These are phyloP conservation scores for Netelia inedita DNA, from an alignment of 2,888 invertebrate genomes.

Conservation along the genomic window DNA sequence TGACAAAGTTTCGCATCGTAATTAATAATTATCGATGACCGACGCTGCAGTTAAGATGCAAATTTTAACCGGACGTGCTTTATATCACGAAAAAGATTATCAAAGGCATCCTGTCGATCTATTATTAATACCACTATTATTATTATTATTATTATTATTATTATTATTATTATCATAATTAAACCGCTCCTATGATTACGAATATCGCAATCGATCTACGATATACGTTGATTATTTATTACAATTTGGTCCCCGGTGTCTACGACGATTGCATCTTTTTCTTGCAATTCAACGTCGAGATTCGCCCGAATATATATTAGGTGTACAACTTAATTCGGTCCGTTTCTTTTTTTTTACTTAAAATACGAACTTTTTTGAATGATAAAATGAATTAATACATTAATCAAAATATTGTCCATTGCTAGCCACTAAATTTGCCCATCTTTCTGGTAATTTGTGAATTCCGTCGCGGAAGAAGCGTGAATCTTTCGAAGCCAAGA, in stretches of 20 bases:
- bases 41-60: neutral
- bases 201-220: slow-evolving; percentile 55
- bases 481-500: too few species aligned
- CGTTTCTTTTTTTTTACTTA: too few species aligned
- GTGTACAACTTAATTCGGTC: too few species aligned
- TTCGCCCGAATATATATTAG: slow-evolving; percentile 11
- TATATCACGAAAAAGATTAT: slow-evolving; percentile 50
- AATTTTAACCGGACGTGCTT: slow-evolving; percentile 18
- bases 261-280: slow-evolving; percentile 2
- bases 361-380: too few species aligned
- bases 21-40: slow-evolving; percentile 18
- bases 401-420: too few species aligned
- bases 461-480: too few species aligned
- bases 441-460: too few species aligned
- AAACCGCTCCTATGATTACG: slow-evolving; percentile 43
- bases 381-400: too few species aligned
- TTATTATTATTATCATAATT: slow-evolving; percentile 50
- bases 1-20: slow-evolving; percentile 25
- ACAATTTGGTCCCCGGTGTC: slow-evolving; percentile 33
- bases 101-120: slow-evolving; percentile 51
- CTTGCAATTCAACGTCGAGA: neutral
- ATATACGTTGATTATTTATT: slow-evolving; percentile 67
- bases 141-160: slow-evolving; percentile 27
- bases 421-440: too few species aligned
- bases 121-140: slow-evolving; percentile 20